These are phyloP conservation scores for Pyxicephalus adspersus DNA, from an alignment of 2,113 vertebrate species.

Conservation along the genomic window DNA sequence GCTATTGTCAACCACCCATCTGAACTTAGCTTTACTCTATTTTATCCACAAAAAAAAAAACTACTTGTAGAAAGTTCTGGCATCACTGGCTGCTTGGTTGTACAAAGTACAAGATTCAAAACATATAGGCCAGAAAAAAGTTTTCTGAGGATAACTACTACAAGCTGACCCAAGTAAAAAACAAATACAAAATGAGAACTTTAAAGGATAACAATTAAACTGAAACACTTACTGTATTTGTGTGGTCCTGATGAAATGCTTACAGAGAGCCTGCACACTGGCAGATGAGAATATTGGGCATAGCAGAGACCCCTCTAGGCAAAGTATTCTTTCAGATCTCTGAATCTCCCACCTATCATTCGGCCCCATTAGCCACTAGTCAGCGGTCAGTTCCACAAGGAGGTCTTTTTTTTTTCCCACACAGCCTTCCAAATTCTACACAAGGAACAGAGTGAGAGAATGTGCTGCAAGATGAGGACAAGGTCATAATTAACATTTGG, in stretches of 20 bases:
- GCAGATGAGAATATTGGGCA: background rate
- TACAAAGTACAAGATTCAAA: no score
- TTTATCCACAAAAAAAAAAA: no score
- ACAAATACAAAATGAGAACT: no score
- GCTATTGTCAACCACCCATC: no score
- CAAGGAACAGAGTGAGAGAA: conserved; percentile 59
- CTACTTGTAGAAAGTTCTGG: no score
- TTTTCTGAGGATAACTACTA: no score
- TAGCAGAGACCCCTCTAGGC: conserved; percentile 3
- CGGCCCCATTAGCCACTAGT: background rate
- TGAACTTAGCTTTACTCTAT: no score
- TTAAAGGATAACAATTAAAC: no score
- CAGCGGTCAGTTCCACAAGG: conserved; percentile 38
- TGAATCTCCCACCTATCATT: conserved; percentile 36
- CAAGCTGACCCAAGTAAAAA: no score
- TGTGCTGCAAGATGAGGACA: conserved; percentile 33
- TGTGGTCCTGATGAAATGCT: conserved; percentile 17
- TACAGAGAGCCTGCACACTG: background rate
- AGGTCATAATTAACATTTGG: conserved; percentile 6
- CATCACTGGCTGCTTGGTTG: no score
- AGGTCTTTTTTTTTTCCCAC: conserved; percentile 62
- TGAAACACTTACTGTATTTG: conserved; percentile 54
- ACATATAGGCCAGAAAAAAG: no score
- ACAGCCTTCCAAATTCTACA: conserved; percentile 58
- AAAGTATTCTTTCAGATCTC: background rate